Evolutionary conservation across 2,113 vertebrate genomes (phyloP).

Genomic region (Pao palembangensis): DNA sequence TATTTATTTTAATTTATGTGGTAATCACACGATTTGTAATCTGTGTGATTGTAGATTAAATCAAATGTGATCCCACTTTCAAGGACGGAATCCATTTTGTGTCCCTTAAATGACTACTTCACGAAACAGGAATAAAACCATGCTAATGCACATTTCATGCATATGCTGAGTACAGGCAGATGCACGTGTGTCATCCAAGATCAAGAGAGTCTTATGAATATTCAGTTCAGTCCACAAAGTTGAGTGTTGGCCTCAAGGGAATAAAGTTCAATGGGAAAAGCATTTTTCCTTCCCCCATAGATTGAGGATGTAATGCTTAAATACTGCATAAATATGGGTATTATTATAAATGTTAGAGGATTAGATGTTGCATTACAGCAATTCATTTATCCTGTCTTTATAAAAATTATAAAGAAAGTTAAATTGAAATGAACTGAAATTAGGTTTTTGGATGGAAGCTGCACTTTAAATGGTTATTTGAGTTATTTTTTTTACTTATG

Average conservation of each 20-base stretch:
- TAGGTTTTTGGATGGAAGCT: too few species aligned
- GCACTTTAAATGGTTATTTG: too few species aligned
- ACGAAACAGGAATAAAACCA: constrained; percentile 47
- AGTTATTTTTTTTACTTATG: too few species aligned
- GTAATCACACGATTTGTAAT: constrained; percentile 12
- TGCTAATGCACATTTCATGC: constrained; percentile 61
- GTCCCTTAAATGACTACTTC: constrained; percentile 32
- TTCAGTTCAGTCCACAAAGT: constrained; percentile 55
- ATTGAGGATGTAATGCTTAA: constrained; percentile 26
- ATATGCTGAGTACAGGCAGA: constrained; percentile 40
- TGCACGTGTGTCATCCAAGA: constrained; percentile 46
- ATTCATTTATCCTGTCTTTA: too few species aligned
- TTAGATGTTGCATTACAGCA: neutral
- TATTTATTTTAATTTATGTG: constrained; percentile 1
- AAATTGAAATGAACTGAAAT: too few species aligned
- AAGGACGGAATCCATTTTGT: constrained; percentile 30
- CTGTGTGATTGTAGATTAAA: constrained; percentile 11
- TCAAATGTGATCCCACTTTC: constrained; percentile 25
- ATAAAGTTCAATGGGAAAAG: constrained; percentile 36
- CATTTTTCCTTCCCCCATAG: constrained; percentile 40
- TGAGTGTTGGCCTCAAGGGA: constrained; percentile 52
- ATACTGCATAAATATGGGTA: constrained; percentile 23
- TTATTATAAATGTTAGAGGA: constrained; percentile 22
- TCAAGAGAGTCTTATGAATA: constrained; percentile 61
- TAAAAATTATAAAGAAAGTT: too few species aligned